Evolutionary conservation across 1,140 invertebrate species (phyloP).

Genomic region (Ceratosolen fusciceps): DNA sequence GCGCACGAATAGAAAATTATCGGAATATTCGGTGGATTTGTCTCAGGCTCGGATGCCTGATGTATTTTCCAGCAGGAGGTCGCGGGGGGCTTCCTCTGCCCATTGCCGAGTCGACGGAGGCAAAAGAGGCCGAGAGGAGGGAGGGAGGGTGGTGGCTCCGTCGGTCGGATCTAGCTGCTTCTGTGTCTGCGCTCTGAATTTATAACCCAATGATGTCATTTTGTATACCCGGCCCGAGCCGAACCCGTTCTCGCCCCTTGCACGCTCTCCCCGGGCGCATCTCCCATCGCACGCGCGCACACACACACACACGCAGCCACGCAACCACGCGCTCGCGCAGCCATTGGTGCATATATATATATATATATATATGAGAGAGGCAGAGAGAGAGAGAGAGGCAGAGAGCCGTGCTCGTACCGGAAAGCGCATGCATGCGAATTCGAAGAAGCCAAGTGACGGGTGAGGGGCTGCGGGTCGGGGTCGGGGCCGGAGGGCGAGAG

Average conservation of each 20-base stretch:
- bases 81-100: background rate
- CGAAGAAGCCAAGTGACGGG: constrained; percentile 40
- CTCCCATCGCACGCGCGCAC: too few relatives aligned
- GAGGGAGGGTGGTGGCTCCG: constrained; percentile 52
- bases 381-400: too few relatives aligned
- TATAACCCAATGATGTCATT: constrained; percentile 72
- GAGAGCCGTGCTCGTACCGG: too few relatives aligned
- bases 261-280: constrained; percentile 49
- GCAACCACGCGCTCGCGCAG: too few relatives aligned
- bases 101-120: background rate
- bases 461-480: too few relatives aligned
- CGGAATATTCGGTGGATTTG: constrained; percentile 68
- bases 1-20: constrained; percentile 59
- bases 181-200: constrained; percentile 69
- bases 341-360: too few relatives aligned
- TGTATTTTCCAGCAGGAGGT: constrained; percentile 41
- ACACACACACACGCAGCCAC: too few relatives aligned
- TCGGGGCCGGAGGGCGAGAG: constrained; percentile 12
- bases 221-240: constrained; percentile 56
- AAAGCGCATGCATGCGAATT: too few relatives aligned
- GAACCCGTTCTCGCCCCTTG: background rate
- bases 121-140: background rate
- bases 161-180: constrained; percentile 62
- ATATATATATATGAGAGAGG: too few relatives aligned
- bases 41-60: constrained; percentile 54